Evolutionary conservation across 53 echinoderm and acorn worm species (phyloP).

Genomic region (Patiria pectinifera): DNA sequence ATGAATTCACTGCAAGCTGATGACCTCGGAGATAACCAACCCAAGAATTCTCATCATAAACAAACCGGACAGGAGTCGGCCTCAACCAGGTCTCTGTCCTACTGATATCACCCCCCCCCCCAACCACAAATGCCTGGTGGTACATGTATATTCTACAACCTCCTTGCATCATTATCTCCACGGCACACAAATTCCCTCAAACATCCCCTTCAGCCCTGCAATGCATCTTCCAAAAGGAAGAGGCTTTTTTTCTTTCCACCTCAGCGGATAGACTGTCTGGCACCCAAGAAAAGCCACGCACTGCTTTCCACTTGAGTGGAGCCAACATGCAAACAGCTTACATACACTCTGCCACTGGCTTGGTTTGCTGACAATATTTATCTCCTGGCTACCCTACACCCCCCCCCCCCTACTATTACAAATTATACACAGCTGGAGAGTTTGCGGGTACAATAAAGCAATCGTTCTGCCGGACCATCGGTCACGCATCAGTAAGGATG

Average conservation of each 20-base stretch:
- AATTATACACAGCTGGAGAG: not conserved
- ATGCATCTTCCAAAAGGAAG: slow-evolving; percentile 21
- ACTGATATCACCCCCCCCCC: not conserved
- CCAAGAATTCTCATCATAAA: not conserved
- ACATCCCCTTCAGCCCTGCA: not conserved
- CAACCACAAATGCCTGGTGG: slow-evolving; percentile 9
- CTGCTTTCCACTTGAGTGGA: slow-evolving; percentile 20
- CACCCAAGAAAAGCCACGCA: slow-evolving; percentile 18
- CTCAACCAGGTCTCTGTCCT: not conserved
- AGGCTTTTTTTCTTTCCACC: slow-evolving; percentile 8
- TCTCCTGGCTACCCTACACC: not conserved
- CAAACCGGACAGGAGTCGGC: not conserved
- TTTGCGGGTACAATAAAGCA: not conserved
- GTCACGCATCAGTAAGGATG: slow-evolving; percentile 38
- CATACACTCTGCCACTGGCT: not conserved
- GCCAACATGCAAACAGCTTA: not conserved
- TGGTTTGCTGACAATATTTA: slow-evolving; percentile 12
- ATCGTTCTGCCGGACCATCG: not conserved
- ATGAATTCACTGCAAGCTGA: not conserved
- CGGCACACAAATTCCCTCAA: slow-evolving; percentile 37
- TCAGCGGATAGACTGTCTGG: slow-evolving; percentile 37
- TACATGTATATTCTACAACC: not conserved
- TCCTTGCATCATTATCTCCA: not conserved
- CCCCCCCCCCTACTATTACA: not conserved
- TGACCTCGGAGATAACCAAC: not conserved